These are phyloP conservation scores for Regulus satrapa DNA, from an alignment of 2,113 vertebrate genomes.

Conservation along the genomic window DNA sequence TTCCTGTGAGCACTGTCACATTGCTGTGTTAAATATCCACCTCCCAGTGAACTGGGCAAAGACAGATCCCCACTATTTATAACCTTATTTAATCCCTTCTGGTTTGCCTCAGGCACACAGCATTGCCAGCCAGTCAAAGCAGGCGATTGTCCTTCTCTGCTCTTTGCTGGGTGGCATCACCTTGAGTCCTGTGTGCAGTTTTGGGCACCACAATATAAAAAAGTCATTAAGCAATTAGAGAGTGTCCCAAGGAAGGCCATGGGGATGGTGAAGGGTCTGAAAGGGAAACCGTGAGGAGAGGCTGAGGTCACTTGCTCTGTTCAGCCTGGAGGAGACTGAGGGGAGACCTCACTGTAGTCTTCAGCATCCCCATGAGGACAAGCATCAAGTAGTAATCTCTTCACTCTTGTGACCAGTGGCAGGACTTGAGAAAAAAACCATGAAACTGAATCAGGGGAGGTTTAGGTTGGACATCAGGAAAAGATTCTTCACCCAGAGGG, in stretches of 20 bases:
- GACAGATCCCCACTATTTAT: not conserved
- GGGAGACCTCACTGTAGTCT: not conserved
- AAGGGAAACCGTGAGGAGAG: accelerated
- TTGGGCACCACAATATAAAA: not conserved
- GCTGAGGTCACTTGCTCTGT: not conserved
- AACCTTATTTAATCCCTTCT: not conserved
- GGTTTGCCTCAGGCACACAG: not conserved
- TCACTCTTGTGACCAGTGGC: not conserved
- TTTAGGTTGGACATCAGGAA: not conserved
- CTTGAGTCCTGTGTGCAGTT: not conserved
- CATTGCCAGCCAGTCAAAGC: not conserved
- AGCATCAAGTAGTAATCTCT: not conserved
- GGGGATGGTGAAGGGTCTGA: not conserved
- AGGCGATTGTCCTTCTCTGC: not conserved
- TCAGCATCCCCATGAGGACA: not conserved
- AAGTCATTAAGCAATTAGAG: not conserved
- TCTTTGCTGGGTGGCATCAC: not conserved
- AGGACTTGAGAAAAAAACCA: not conserved
- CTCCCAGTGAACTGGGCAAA: not conserved
- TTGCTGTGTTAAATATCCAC: not conserved
- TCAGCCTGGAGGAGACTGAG: not conserved
- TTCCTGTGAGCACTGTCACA: not conserved
- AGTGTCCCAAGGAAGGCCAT: accelerated
- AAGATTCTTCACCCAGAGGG: not conserved
- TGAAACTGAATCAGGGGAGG: not conserved